Base-by-base conservation (phyloP, 2,888 invertebrate species). In the Tipula vernalis region DNA sequence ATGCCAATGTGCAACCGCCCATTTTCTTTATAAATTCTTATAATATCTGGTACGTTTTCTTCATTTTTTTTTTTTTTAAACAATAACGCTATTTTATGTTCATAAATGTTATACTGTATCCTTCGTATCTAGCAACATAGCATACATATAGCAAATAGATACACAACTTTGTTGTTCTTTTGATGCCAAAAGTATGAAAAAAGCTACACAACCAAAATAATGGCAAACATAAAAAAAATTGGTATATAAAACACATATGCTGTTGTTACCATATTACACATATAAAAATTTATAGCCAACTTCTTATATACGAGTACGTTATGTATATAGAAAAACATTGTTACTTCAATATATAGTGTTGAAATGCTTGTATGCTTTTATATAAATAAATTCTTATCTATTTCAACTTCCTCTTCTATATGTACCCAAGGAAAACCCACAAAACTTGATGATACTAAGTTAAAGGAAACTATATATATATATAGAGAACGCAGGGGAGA, bases 1-100 rank as follows among this genome's bases (percentile, higher is more conserved):
- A 84, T 84, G 84, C 41, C 84, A 84, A 84, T 84, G 84, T 41
- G 71, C 71, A 71, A 84, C 36, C 84, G 84, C 84, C 84, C 84
- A 84, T 84, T 84, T 84, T 41, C 41, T 84, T 84, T 15, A 84
- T 41, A 84, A 84, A 71, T 71, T 71, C 71, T 71, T 71, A 71
- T 71, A 71, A 71, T 71, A 71, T 71, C 71, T 71, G 71, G 71
- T 71, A 71, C 71, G 71, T 71, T 71, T 71, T 71, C 71, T 71
- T 71, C 71, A 28, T 71, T 71, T 71, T 71, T 18, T 10, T 71
- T 71, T 51, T 51, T 15, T 71, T 71, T 28, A 71, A 71, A 71
- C 71, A 71, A 71, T 71, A 71, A 71, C 71, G 71, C 71, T 71
- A 71, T 71, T 71, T 71, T 71, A 71, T 28, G 71, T 28, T 71